Percentiles rank a stretch among this genome's conserved stretches.
Evolutionary conservation across 2,888 invertebrate species (phyloP).

Genomic region (Meghimatium bilineatum): DNA sequence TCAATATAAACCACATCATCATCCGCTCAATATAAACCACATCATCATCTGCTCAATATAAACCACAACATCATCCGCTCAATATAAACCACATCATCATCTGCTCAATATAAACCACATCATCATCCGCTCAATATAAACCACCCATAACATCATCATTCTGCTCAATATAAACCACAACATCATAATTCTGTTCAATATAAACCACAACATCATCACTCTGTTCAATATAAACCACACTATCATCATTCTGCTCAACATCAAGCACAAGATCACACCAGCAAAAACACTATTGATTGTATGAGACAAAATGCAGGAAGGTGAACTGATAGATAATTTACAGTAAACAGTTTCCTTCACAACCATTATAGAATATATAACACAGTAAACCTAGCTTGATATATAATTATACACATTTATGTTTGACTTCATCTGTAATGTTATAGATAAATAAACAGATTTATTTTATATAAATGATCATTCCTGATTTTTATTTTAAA

Average conservation of each 20-base stretch:
- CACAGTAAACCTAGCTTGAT: background rate
- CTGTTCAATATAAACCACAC: too few relatives aligned
- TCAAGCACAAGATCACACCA: background rate
- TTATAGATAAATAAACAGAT: background rate
- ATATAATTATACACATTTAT: background rate
- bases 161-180: conserved; percentile 13
- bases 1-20: conserved; percentile 15
- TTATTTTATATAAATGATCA: background rate
- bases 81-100: too few relatives aligned
- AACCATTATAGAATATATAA: background rate
- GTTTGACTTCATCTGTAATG: background rate
- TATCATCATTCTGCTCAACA: too few relatives aligned
- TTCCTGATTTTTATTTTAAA: too few relatives aligned
- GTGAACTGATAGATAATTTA: background rate
- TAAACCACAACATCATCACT: too few relatives aligned
- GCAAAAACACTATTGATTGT: conserved; percentile 31
- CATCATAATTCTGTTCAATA: too few relatives aligned
- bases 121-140: too few relatives aligned
- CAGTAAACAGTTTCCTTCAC: background rate
- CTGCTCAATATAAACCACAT: too few relatives aligned
- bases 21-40: conserved; percentile 16
- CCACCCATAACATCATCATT: too few relatives aligned
- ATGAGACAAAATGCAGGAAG: conserved; percentile 18
- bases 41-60: conserved; percentile 16
- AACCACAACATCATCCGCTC: conserved; percentile 16